Conservation (phyloP, 2,797 vertebrate genomes). For the Ciconia nigra region DNA sequence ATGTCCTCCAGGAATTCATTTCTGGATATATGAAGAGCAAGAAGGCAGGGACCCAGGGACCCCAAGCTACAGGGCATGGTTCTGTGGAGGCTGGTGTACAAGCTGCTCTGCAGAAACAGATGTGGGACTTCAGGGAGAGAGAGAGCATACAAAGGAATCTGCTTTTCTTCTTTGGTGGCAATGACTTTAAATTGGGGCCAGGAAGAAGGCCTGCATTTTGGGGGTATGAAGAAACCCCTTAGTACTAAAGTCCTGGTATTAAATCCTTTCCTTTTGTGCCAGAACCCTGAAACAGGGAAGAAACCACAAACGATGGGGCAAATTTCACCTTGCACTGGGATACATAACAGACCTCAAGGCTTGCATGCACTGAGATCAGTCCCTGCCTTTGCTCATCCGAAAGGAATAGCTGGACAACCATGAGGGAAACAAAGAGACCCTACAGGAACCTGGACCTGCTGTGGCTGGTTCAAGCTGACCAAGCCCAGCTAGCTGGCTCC, state of each 20-base stretch:
- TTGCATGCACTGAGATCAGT: background rate
- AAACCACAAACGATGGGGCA: background rate
- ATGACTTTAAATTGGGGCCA: background rate
- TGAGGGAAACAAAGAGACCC: background rate
- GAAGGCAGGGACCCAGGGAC: background rate
- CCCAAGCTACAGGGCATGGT: background rate
- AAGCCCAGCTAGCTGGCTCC: background rate
- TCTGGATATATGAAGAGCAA: background rate
- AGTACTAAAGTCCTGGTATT: background rate
- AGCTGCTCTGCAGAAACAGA: background rate
- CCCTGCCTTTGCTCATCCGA: background rate
- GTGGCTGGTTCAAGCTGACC: background rate
- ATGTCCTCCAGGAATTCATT: background rate
- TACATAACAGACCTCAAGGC: rapidly evolving
- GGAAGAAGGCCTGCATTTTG: background rate
- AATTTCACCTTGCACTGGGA: background rate
- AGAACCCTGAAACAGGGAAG: background rate
- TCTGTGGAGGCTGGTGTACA: background rate
- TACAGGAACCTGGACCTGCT: background rate
- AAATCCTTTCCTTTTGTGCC: background rate
- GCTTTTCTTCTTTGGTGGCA: background rate
- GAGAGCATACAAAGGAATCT: background rate
- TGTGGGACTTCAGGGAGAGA: background rate
- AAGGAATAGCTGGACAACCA: background rate
- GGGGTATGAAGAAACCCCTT: background rate